A percentile compares a stretch with the other conserved stretches of the same genome.
These are phyloP conservation scores for Lepidonotus clava DNA, from an alignment of 2,888 invertebrate species.

Conservation along the genomic window DNA sequence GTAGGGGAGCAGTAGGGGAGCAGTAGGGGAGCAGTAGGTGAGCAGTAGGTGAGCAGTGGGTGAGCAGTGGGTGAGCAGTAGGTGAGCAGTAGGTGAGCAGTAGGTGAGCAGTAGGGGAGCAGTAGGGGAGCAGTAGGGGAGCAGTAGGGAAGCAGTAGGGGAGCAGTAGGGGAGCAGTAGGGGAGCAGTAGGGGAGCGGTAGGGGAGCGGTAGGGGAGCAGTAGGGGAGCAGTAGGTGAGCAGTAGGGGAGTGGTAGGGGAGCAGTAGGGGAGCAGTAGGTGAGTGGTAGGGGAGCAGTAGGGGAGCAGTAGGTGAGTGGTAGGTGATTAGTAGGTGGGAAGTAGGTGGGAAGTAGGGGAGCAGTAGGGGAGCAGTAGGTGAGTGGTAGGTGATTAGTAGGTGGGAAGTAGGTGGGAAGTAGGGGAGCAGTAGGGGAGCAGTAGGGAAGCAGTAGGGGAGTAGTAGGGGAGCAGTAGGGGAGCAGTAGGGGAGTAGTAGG, in stretches of 20 bases:
- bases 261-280: neutral
- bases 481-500: neutral
- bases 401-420: neutral
- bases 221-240: neutral
- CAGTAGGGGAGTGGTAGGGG: neutral
- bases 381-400: neutral
- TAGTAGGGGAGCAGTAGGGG: neutral
- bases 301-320: slow-evolving; percentile 6
- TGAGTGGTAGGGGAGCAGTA: neutral
- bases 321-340: neutral
- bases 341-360: neutral
- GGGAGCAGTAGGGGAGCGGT: neutral
- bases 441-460: neutral
- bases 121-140: neutral
- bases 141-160: neutral
- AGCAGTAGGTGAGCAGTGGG: neutral
- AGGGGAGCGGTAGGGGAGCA: neutral
- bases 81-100: neutral
- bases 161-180: neutral
- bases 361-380: neutral
- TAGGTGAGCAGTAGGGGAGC: neutral
- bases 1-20: no score
- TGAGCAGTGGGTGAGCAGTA: neutral
- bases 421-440: neutral
- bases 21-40: no score